A percentile compares a stretch with the other conserved stretches of the same genome.
These are phyloP conservation scores for Ceryle rudis DNA, from an alignment of 2,797 vertebrate species.

Conservation along the genomic window DNA sequence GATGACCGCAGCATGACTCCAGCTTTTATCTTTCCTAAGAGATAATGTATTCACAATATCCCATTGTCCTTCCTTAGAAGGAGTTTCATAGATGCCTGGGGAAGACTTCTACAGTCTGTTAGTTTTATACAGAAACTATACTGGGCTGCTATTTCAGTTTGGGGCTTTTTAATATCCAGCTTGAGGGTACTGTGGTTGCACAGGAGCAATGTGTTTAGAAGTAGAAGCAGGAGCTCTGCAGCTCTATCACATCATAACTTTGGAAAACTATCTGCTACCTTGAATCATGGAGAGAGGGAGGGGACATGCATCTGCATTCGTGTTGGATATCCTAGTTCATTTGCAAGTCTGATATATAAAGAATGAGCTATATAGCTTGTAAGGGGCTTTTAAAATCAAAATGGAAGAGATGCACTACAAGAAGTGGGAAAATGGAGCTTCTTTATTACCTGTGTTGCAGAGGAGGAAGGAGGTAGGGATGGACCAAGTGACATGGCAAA, in stretches of 20 bases:
- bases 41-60: background rate
- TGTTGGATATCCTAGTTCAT: background rate
- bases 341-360: background rate
- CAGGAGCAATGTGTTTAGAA: background rate
- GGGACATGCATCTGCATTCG: rapidly evolving
- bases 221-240: background rate
- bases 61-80: background rate
- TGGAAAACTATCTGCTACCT: background rate
- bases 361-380: background rate
- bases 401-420: background rate
- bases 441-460: background rate
- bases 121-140: background rate
- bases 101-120: background rate
- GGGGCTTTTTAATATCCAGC: background rate
- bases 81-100: background rate
- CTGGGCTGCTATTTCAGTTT: background rate
- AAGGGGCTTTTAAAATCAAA: background rate
- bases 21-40: background rate
- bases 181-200: background rate
- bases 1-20: background rate
- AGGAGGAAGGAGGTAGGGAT: background rate
- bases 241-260: background rate
- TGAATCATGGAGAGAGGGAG: no score
- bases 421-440: background rate
- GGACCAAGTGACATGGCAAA: background rate